A percentile compares a stretch with the other conserved stretches of the same genome.
Evolutionary conservation across 2,113 vertebrate genomes (phyloP).

Genomic region (Romanogobio albipinnatus): DNA sequence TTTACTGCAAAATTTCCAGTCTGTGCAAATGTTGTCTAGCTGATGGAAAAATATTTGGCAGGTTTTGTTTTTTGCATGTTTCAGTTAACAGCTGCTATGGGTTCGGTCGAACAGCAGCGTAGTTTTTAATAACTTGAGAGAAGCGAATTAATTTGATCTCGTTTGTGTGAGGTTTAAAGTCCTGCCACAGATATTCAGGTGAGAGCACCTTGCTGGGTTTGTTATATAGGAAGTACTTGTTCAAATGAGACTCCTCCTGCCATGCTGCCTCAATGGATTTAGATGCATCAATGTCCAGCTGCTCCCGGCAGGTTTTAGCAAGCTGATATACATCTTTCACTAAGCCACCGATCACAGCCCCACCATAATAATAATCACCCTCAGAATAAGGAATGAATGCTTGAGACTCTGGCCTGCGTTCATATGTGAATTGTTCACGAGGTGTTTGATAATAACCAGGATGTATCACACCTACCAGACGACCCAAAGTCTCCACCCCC

Average conservation of each 20-base stretch:
- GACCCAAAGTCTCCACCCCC: conserved; percentile 74
- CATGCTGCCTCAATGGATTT: conserved; percentile 71
- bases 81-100: neutral
- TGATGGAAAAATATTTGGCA: neutral
- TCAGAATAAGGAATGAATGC: conserved; percentile 59
- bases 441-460: conserved; percentile 63
- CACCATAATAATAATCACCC: conserved; percentile 61
- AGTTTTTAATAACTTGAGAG: conserved; percentile 55
- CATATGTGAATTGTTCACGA: conserved; percentile 61
- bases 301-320: conserved; percentile 63
- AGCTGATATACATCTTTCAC: conserved; percentile 38
- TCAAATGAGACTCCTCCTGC: conserved; percentile 81
- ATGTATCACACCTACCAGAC: conserved; percentile 71
- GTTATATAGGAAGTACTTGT: conserved; percentile 70
- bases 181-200: conserved; percentile 77
- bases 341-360: conserved; percentile 49
- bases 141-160: conserved; percentile 69
- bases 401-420: conserved; percentile 67
- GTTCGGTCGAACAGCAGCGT: conserved; percentile 41
- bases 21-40: neutral
- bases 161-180: conserved; percentile 60
- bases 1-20: no score
- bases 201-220: conserved; percentile 78
- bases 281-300: conserved; percentile 73
- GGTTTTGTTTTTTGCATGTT: neutral